These are phyloP conservation scores for Melanophora roralis DNA, from an alignment of 2,888 invertebrate genomes.

Conservation along the genomic window DNA sequence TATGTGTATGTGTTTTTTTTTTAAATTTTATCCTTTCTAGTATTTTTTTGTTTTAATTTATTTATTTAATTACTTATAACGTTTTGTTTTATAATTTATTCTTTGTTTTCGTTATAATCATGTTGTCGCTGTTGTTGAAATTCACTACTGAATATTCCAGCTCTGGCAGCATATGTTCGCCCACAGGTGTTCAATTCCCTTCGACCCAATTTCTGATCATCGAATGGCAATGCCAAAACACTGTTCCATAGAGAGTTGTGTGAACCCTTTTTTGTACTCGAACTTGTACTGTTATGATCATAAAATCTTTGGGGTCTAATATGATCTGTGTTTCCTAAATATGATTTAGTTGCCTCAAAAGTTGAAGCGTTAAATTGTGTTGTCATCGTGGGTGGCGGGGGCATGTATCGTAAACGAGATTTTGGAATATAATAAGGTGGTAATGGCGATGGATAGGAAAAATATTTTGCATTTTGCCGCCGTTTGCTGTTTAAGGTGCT, in stretches of 20 bases:
- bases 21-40: background rate
- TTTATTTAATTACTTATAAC: slow-evolving; percentile 8
- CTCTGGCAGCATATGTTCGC: slow-evolving; percentile 83
- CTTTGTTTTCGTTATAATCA: slow-evolving; percentile 6
- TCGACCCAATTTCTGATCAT: slow-evolving; percentile 93
- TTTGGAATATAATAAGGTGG: slow-evolving; percentile 51
- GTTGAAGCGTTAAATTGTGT: slow-evolving; percentile 56
- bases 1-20: slow-evolving; percentile 25
- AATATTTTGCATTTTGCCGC: slow-evolving; percentile 75
- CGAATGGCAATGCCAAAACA: slow-evolving; percentile 92
- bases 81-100: background rate
- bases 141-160: slow-evolving; percentile 94
- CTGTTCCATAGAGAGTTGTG: slow-evolving; percentile 93
- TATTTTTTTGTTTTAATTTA: slow-evolving; percentile 30
- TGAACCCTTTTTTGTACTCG: slow-evolving; percentile 68
- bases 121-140: slow-evolving; percentile 58
- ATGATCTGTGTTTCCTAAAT: slow-evolving; percentile 45
- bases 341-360: slow-evolving; percentile 48
- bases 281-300: slow-evolving; percentile 64
- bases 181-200: slow-evolving; percentile 83
- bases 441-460: slow-evolving; percentile 63
- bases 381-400: slow-evolving; percentile 51
- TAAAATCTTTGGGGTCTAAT: slow-evolving; percentile 59
- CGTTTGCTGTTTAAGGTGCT: slow-evolving; percentile 76
- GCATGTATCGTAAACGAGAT: slow-evolving; percentile 49